Evolutionary conservation across 2,797 vertebrate species (phyloP), one percentile per base, ranked within the genome.

Genomic region (Chelmon rostratus): DNA sequence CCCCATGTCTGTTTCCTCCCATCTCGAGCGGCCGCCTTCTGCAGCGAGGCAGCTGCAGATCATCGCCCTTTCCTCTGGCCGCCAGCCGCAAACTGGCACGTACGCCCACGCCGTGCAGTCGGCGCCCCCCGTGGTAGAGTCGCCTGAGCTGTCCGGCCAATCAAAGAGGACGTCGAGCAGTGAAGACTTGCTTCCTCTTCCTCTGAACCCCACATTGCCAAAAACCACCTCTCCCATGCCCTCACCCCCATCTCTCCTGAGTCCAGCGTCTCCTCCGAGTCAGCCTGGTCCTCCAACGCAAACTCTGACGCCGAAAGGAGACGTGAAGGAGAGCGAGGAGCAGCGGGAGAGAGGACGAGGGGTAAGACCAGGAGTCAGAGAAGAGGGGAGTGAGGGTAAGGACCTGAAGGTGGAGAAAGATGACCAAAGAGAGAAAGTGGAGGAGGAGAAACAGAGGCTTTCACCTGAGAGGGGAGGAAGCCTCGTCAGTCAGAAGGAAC

Each of bases 61-160:
- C 88, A 95, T 98, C 0, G 97, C 97, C 8, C 96, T 98, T 56
- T 98, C 97, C 6, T 97, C 98, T 2, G 96, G 93, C 9, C 96
- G 97, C 75, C 97, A 98, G 46, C 94, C 96, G 1, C 96, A 95
- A 37, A 90, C 95, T 0, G 95, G 96, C 66, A 94, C 96, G 23
- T 94, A 95, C 21, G 78, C 78, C 91, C 0, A 94, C 91, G 33
- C 86, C 78, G 72, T 90, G 94, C 73, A 96, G 2, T 82, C 95
- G 31, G 84, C 94, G 6, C 84, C 96, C 54, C 89, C 94, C 3
- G 91, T 89, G n/a, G 92, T 92, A 5, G 74, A 94, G 38, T 49
- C 82, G 7, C 79, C 85, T 0, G 91, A 93, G 33, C 93, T 91
- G 28, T 75, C 95, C 0, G 25, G 93, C 72, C 96, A 96, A 71